Base-by-base conservation (phyloP, 1,140 invertebrate genomes). In the Drosophila rufa region DNA sequence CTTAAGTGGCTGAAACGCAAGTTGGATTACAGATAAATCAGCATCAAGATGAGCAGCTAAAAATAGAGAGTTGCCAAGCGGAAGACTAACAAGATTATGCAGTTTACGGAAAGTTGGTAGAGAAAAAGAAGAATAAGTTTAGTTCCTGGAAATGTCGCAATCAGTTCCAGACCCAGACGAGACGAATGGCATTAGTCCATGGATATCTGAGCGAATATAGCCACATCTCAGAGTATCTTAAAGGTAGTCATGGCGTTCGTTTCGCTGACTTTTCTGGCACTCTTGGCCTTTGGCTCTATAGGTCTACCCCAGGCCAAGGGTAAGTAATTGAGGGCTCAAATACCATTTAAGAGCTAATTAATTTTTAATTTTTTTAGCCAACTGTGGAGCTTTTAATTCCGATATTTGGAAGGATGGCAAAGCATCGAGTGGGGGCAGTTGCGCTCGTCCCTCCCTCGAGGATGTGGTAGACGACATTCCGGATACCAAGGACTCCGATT, bases 21-120 rank as follows among this genome's bases (percentile, higher is more conserved):
- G 69, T 75, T 55, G 58, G 50, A 46, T 75, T 64, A 75, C 69
- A 56, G 71, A 75, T 75, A 62, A 75, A 75, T 64, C 58, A 62
- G 33, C 36, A 62, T 38, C 27, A 55, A 62, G 57, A 75, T 64
- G 48, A 75, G 57, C 42, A 60, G 45, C 69, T 71, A 51, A 73
- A 59, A 73, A 59, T 73, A 42, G 36, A 36, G 30, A 38, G 48
- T 67, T 67, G 47, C 67, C 38, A 45, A 42, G 67, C 67, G 22
- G 48, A 70, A 68, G 40, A 67, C 67, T 70, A 70, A 70, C 67
- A 55, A 70, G 67, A 70, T 70, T 70, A 70, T 68, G 67, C 64
- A 70, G 62, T 68, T 68, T 45, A 33, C 67, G 64, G 17, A 36
- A 56, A 70, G 64, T 70, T 70, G 36, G n/a, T 22, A 9, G 40